Conservation (phyloP, 2,797 vertebrate species). For the Paramormyrops hopkinsi region DNA sequence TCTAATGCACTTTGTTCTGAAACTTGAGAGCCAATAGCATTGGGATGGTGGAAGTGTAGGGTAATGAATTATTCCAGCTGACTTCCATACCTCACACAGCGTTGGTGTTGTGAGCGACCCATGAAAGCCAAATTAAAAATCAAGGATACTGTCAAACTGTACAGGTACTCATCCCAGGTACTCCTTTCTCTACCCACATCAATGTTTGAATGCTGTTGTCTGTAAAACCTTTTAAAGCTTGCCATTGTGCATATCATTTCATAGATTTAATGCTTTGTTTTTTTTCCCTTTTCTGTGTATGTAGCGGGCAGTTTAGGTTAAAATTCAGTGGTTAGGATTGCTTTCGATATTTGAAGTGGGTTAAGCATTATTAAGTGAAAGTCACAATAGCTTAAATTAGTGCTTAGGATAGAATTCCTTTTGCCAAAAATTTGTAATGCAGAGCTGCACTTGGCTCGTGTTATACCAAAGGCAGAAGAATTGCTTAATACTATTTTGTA, state of each 20-base stretch:
- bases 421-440: background rate
- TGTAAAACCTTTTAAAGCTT: constrained; percentile 78
- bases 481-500: background rate
- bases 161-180: constrained; percentile 99
- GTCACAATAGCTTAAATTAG: background rate
- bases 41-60: constrained; percentile 90
- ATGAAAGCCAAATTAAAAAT: constrained; percentile 99
- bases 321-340: background rate
- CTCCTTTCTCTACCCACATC: constrained; percentile 99
- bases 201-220: constrained; percentile 98
- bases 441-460: background rate
- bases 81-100: constrained; percentile 99
- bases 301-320: background rate
- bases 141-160: constrained; percentile 99
- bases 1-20: constrained; percentile 87
- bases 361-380: background rate
- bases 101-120: constrained; percentile 99
- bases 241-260: constrained; percentile 48
- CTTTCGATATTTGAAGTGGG: background rate
- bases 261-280: constrained; percentile 10
- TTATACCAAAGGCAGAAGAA: background rate
- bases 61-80: constrained; percentile 99
- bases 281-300: constrained; percentile 16
- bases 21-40: constrained; percentile 87
- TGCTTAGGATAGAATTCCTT: background rate